Conservation (phyloP, 1,140 invertebrate genomes). For the Drosophila lacteicornis region DNA sequence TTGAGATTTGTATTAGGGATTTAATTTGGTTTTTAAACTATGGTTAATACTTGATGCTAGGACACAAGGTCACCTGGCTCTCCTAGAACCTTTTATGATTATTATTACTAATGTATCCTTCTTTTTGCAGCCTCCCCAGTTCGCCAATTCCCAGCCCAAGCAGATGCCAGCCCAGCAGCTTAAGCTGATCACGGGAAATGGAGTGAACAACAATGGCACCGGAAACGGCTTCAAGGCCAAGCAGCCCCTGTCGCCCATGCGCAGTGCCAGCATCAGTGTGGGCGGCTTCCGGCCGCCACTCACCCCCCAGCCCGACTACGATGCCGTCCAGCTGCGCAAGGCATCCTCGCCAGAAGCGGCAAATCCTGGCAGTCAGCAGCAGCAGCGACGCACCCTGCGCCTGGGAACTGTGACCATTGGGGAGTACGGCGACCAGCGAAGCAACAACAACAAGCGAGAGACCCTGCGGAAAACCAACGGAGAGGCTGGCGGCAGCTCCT, state of each 20-base stretch:
- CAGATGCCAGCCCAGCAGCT: constrained; percentile 22
- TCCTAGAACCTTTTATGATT: not conserved
- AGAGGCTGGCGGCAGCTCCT: constrained; percentile 11
- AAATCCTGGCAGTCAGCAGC: constrained; percentile 6
- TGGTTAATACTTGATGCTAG: too few species aligned
- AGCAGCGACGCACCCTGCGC: constrained; percentile 74
- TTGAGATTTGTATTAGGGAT: too few species aligned
- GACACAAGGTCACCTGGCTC: too few species aligned
- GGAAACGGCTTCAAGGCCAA: constrained; percentile 33
- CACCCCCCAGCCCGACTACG: constrained; percentile 88
- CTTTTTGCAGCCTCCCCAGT: constrained; percentile 80
- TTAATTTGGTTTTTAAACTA: too few species aligned
- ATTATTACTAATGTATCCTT: not conserved
- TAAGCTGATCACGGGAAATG: constrained; percentile 50
- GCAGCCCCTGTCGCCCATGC: constrained; percentile 60
- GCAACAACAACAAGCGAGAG: constrained; percentile 85
- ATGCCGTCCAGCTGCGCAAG: constrained; percentile 64
- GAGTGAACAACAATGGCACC: not conserved
- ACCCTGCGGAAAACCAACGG: constrained; percentile 79
- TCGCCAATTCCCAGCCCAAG: constrained; percentile 68
- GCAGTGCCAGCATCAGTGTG: constrained; percentile 60
- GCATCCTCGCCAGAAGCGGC: constrained; percentile 54
- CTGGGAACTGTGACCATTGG: constrained; percentile 89
- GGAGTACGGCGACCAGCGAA: constrained; percentile 87
- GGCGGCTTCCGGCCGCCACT: constrained; percentile 64